Base-by-base conservation (phyloP, 2,888 invertebrate species). In the Polymixis lichenea region DNA sequence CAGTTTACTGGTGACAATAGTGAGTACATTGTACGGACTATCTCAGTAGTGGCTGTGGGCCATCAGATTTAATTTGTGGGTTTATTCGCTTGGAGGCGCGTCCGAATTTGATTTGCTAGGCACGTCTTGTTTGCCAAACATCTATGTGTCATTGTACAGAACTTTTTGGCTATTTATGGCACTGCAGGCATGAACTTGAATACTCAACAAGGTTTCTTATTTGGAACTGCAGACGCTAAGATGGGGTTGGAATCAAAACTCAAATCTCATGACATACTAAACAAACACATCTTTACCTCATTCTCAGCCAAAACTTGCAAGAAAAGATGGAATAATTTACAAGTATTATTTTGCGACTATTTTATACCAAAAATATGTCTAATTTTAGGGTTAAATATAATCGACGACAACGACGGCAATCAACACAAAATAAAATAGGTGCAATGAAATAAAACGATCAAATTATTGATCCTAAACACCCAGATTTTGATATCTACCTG, bases 41-140 rank as follows among this genome's bases (percentile, higher is more conserved):
- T 19, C 58, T 43, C 22, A 53, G 32, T 51, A 46, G 55, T 53
- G 32, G 22, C 56, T 69, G 49, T 75, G 32, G 32, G 28, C 32
- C 61, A 64, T 60, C 70, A 55, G 6, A 79, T 71, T 71, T 71
- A 71, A 68, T 84, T 79, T 68, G 46, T 60, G 46, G 56, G 71
- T 71, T 70, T 49, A 71, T 70, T 60, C 70, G 51, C 55, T 64
- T 22, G 55, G 79, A 72, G 72, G 55, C 60, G 64, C 72, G 55
- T 72, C 72, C 58, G 49, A 28, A 19, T 67, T 13, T 2, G 32
- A 64, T 61, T 28, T 28, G 49, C 55, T 22, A 38, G 60, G 38
- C 49, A 55, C n/a, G 43, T 25, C 28, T 1, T 43, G 61, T 43
- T 72, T 38, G 61, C 9, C 53, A 17, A 60, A 46, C 38, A 38